Evolutionary conservation across 2,113 vertebrate species (phyloP), one percentile per base, ranked within the genome.

Genomic region (Microcebus griseorufus): DNA sequence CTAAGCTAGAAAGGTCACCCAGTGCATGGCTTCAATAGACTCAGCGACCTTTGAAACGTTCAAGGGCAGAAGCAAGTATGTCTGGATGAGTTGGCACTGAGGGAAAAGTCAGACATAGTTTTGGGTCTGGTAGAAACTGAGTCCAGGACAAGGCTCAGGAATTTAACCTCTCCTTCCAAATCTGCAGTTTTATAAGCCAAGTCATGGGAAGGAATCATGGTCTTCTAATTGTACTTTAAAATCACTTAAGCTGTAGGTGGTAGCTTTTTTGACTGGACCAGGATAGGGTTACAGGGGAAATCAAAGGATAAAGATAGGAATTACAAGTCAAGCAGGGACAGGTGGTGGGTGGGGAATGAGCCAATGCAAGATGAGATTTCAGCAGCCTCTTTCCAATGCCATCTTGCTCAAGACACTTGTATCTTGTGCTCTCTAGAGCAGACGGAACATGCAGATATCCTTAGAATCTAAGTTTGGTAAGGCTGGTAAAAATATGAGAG

Each of bases 231-330:
- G 17, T 13, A 62, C 48, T 92, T 90, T 67, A 81, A 90, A 75
- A 62, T 92, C 51, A 70, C 64, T 83, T 93, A 65, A 84, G 1
- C 85, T 96, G 58, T 92, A 76, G 94, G 70, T 69, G 55, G 69
- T 27, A 11, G 55, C 76, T 80, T 64, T 87, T 83, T 80, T 80
- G 62, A 78, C 29, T 80, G 78, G 65, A 64, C 90, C 53, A 58
- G 73, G 70, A 37, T 81, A 55, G 75, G 76, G 88, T 90, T 88
- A 96, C 3, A 60, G 58, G 45, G 25, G 53, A 88, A 67, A 67
- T 88, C 45, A 64, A 93, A 88, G 85, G 84, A 94, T 78, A 90
- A 64, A 90, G 53, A 69, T 25, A 53, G 58, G 60, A 90, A 85
- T 85, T 60, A 62, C 37, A 81, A 83, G 8, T 93, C 83, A 92